These are phyloP conservation scores for Sebastes variabilis DNA, from an alignment of 2,797 vertebrate species.

Conservation along the genomic window DNA sequence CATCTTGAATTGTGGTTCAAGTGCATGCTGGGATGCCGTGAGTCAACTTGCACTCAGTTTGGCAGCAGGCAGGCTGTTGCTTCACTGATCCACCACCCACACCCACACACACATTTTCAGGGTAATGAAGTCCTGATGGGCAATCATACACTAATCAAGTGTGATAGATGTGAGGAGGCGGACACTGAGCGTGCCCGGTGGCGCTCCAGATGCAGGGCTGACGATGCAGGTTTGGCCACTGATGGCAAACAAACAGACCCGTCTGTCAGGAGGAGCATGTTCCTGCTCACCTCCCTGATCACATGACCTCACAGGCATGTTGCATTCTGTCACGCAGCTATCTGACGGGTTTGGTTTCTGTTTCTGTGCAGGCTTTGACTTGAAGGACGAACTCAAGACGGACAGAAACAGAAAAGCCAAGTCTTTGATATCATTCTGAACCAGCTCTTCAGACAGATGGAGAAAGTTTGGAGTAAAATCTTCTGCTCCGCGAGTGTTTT, in stretches of 20 bases:
- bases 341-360: background rate
- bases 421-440: background rate
- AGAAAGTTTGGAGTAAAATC: background rate
- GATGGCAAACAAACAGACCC: constrained; percentile 15
- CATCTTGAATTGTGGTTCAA: background rate
- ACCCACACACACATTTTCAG: background rate
- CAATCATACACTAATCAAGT: constrained; percentile 9
- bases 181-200: constrained; percentile 15
- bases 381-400: background rate
- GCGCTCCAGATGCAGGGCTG: constrained; percentile 10
- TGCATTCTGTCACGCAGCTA: constrained; percentile 6
- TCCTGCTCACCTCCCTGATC: constrained; percentile 36
- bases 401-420: background rate
- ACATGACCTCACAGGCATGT: constrained; percentile 34
- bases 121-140: constrained; percentile 45
- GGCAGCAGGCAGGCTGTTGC: background rate
- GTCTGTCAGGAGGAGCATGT: constrained; percentile 43
- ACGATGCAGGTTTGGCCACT: background rate
- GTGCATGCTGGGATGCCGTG: constrained; percentile 13
- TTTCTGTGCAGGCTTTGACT: constrained; percentile 40
- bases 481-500: background rate
- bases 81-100: background rate
- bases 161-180: background rate
- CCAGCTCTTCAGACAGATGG: constrained; percentile 5
- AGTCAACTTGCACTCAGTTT: background rate